Conservation (phyloP, 2,797 vertebrate species). For the Enteromius treurensis region DNA sequence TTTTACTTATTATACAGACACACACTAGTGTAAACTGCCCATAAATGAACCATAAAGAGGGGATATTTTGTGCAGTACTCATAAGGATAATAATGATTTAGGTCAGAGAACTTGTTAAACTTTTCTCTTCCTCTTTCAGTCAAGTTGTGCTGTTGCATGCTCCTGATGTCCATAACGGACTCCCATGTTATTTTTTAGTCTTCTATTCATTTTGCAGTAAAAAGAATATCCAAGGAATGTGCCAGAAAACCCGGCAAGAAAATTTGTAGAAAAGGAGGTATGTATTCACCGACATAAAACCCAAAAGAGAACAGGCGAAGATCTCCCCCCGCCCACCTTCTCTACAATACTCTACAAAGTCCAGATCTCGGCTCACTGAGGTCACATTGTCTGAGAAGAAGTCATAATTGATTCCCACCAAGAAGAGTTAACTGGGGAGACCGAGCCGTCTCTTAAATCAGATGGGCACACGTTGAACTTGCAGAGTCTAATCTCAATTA, state of each 20-base stretch:
- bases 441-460: slow-evolving; percentile 63
- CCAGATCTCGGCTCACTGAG: slow-evolving; percentile 65
- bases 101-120: slow-evolving; percentile 52
- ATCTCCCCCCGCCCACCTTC: slow-evolving; percentile 33
- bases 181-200: slow-evolving; percentile 98
- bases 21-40: slow-evolving; percentile 82
- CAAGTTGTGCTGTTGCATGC: slow-evolving; percentile 88
- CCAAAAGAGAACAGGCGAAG: slow-evolving; percentile 45
- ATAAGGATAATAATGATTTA: slow-evolving; percentile 43
- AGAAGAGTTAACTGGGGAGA: slow-evolving; percentile 64
- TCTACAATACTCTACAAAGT: slow-evolving; percentile 24
- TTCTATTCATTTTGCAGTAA: slow-evolving; percentile 97
- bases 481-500: slow-evolving; percentile 73
- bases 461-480: slow-evolving; percentile 69
- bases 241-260: slow-evolving; percentile 95
- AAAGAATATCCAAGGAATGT: slow-evolving; percentile 98
- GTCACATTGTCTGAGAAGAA: slow-evolving; percentile 68
- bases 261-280: slow-evolving; percentile 97
- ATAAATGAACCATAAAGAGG: slow-evolving; percentile 83
- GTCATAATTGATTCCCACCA: slow-evolving; percentile 63
- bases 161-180: slow-evolving; percentile 89
- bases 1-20: slow-evolving; percentile 69
- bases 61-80: slow-evolving; percentile 69
- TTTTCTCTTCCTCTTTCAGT: slow-evolving; percentile 67
- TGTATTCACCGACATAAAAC: slow-evolving; percentile 76